Base-by-base conservation (phyloP, 2,797 vertebrate species). In the Oryzias sinensis region DNA sequence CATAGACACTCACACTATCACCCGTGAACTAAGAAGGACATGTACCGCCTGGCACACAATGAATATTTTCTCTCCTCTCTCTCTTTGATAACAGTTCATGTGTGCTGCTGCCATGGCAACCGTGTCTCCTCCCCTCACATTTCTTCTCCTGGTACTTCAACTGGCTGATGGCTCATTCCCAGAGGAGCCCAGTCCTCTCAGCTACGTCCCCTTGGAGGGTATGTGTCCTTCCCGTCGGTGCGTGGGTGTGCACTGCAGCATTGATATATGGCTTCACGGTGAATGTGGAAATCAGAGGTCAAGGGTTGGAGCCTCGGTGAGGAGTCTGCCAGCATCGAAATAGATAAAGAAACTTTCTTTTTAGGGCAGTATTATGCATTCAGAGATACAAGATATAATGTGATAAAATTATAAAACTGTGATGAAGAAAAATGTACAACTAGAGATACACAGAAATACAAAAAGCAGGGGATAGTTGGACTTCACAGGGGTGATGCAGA, bases 181-280 rank as follows among this genome's bases (percentile, higher is more conserved):
- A 5, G 96, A 97, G 84, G 96, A 98, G 74, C 92, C 93, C 1
- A 93, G 91, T 29, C 96, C 96, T 55, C 93, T 98, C 68, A 92
- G 91, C 58, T 93, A 94, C 68, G 93, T 94, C 80, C 92, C 94
- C 25, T 59, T 90, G 53, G 94, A 97, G 86, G 95, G 97, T 98
- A 92, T 88, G 94, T 91, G 57, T 82, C 82, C 71, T 72, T 78
- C 75, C 61, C 41, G 52, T 55, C 59, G 43, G 55, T 57, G 53
- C 51, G 59, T 41, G 56, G 61, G 71, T 68, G 64, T 49, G 45
- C 27, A 48, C 60, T 49, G 61, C 47, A 56, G 64, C 57, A 62
- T 55, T 87, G 84, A 90, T 91, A 66, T 87, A 91, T 88, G 72
- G 59, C 79, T 81, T 63, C 20, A 27, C 17, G 53, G 68, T 76